Conservation (phyloP, 2,113 vertebrate genomes). For the Eulemur macaco region DNA sequence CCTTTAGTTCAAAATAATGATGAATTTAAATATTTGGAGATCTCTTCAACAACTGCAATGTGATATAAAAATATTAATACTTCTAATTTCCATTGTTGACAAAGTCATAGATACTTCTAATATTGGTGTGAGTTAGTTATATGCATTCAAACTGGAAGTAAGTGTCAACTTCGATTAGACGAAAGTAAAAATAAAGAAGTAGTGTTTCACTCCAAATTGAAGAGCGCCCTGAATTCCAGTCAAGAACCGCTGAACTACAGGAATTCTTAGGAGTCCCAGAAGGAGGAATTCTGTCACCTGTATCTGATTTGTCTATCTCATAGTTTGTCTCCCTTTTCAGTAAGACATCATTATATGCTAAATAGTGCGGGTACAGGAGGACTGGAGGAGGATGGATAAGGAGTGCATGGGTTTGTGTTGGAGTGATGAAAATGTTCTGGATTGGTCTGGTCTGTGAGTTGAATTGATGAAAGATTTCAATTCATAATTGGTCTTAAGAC, state of each 20-base stretch:
- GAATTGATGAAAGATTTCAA: not conserved
- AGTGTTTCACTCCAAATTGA: not conserved
- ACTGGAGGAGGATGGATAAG: not conserved
- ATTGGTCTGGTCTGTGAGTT: not conserved
- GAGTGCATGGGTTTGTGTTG: not conserved
- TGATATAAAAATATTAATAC: not conserved
- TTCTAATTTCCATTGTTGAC: not conserved
- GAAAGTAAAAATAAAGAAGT: not conserved
- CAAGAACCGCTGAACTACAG: not conserved
- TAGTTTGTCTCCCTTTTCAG: constrained; percentile 17
- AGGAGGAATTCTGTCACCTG: constrained; percentile 65
- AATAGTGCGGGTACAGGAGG: not conserved
- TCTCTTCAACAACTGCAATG: not conserved
- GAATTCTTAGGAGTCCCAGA: constrained; percentile 36
- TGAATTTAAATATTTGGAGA: not conserved
- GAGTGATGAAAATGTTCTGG: not conserved
- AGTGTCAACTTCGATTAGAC: not conserved
- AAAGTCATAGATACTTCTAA: not conserved
- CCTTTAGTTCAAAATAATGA: constrained; percentile 36
- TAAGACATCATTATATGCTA: not conserved
- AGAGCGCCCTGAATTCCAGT: not conserved
- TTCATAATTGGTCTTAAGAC: not conserved
- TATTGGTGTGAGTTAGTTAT: not conserved
- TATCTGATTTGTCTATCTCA: constrained; percentile 59
- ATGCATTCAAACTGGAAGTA: no score